Evolutionary conservation across 92 coral and sea anemone species (phyloP).

Genomic region (Palythoa heliodiscus): DNA sequence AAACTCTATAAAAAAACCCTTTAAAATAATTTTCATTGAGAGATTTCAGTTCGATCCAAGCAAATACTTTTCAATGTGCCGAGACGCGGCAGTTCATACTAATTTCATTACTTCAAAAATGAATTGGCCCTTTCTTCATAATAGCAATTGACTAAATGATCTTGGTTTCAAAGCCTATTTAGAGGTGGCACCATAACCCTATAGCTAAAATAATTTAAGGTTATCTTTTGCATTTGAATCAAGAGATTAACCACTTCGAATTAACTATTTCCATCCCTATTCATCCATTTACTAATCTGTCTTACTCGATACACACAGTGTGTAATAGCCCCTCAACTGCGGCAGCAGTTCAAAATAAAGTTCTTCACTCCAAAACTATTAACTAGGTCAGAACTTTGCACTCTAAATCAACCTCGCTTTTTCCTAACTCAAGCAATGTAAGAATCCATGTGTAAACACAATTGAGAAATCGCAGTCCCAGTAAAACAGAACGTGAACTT

Average conservation of each 20-base stretch:
- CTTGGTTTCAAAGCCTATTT: not conserved
- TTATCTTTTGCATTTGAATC: not conserved
- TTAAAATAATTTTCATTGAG: not conserved
- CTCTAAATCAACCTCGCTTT: not conserved
- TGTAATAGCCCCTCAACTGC: not conserved
- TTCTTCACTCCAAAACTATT: not conserved
- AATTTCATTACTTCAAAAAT: not conserved
- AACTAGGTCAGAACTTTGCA: not conserved
- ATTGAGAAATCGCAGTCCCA: not conserved
- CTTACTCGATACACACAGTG: not conserved
- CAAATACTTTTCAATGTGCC: not conserved
- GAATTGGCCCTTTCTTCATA: not conserved
- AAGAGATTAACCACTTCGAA: not conserved
- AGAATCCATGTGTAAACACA: not conserved
- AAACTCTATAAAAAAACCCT: too few relatives aligned
- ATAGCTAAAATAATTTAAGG: not conserved
- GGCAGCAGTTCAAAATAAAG: not conserved
- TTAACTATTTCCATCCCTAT: not conserved
- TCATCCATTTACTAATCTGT: not conserved
- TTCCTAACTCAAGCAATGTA: not conserved
- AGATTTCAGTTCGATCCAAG: not conserved
- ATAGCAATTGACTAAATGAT: not conserved
- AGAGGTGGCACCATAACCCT: not conserved
- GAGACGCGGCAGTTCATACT: not conserved
- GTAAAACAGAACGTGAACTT: not conserved